Conservation (phyloP, 2,888 invertebrate genomes). For the Congeria kusceri region DNA sequence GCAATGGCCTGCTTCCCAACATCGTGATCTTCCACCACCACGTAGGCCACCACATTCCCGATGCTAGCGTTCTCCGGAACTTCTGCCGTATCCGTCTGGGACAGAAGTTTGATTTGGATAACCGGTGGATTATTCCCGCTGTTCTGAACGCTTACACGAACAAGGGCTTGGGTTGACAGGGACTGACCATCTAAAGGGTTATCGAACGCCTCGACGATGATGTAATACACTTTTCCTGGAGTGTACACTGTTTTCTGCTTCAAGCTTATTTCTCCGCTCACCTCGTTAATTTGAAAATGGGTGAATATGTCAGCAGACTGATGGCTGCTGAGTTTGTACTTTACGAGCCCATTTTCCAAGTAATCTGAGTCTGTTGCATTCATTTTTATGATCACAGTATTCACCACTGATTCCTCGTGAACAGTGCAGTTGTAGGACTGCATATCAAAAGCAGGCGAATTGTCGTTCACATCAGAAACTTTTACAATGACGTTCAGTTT, state of each 20-base stretch:
- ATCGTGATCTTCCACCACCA: slow-evolving; percentile 76
- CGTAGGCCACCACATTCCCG: slow-evolving; percentile 76
- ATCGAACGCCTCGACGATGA: slow-evolving; percentile 78
- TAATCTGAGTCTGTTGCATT: slow-evolving; percentile 94
- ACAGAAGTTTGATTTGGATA: slow-evolving; percentile 73
- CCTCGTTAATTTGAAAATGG: slow-evolving; percentile 67
- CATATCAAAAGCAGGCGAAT: slow-evolving; percentile 66
- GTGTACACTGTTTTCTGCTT: slow-evolving; percentile 69
- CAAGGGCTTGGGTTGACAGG: slow-evolving; percentile 70
- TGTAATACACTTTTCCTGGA: slow-evolving; percentile 64
- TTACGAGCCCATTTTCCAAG: slow-evolving; percentile 89
- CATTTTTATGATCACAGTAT: slow-evolving; percentile 86
- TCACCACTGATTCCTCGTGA: slow-evolving; percentile 56
- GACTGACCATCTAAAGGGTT: slow-evolving; percentile 71
- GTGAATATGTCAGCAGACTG: slow-evolving; percentile 70
- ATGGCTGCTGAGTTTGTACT: slow-evolving; percentile 84
- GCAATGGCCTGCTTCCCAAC: slow-evolving; percentile 85
- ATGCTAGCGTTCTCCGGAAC: slow-evolving; percentile 75
- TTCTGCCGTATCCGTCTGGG: slow-evolving; percentile 55
- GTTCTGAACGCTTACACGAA: slow-evolving; percentile 88
- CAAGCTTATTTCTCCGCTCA: slow-evolving; percentile 73
- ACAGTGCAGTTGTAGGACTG: slow-evolving; percentile 63
- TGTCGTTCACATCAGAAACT: slow-evolving; percentile 73
- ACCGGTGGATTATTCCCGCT: slow-evolving; percentile 98
- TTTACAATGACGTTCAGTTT: slow-evolving; percentile 58